Conservation (phyloP, 2,888 invertebrate species). For the Danaus chrysippus region DNA sequence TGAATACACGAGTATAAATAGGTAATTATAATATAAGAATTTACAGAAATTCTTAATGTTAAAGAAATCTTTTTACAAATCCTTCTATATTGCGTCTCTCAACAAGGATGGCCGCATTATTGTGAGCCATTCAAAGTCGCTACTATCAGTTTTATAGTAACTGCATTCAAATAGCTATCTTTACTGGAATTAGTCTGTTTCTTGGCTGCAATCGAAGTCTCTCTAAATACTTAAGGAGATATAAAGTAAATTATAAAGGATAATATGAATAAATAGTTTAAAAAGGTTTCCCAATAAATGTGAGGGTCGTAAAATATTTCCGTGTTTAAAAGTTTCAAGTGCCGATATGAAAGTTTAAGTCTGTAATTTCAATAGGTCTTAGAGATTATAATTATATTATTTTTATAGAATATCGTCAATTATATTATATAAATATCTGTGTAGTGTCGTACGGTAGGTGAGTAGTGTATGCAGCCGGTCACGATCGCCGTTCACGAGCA, state of each 20-base stretch:
- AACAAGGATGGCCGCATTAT: slow-evolving; percentile 25
- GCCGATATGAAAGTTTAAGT: too few species aligned
- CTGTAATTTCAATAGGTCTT: too few species aligned
- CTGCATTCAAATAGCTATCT: neutral
- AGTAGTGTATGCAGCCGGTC: slow-evolving; percentile 64
- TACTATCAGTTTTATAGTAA: slow-evolving; percentile 14
- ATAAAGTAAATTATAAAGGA: too few species aligned
- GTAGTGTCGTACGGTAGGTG: slow-evolving; percentile 43
- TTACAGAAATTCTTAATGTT: neutral
- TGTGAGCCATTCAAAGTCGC: slow-evolving; percentile 19
- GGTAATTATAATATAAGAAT: neutral
- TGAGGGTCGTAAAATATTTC: too few species aligned
- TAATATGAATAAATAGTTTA: too few species aligned
- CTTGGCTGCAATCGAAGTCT: too few species aligned
- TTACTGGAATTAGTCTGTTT: too few species aligned
- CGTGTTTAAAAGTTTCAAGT: too few species aligned
- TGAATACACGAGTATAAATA: too few species aligned
- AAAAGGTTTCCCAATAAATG: too few species aligned
- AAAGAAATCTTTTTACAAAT: slow-evolving; percentile 8
- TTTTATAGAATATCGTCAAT: slow-evolving; percentile 6
- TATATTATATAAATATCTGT: slow-evolving; percentile 30
- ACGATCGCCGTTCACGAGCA: slow-evolving; percentile 61
- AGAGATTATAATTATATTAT: slow-evolving; percentile 1
- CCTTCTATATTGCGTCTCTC: slow-evolving; percentile 15
- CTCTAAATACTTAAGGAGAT: too few species aligned